A percentile compares a stretch with the other conserved stretches of the same genome.
Evolutionary conservation across 2,888 invertebrate genomes (phyloP).

Genomic region (Acrocyrtus sp.): DNA sequence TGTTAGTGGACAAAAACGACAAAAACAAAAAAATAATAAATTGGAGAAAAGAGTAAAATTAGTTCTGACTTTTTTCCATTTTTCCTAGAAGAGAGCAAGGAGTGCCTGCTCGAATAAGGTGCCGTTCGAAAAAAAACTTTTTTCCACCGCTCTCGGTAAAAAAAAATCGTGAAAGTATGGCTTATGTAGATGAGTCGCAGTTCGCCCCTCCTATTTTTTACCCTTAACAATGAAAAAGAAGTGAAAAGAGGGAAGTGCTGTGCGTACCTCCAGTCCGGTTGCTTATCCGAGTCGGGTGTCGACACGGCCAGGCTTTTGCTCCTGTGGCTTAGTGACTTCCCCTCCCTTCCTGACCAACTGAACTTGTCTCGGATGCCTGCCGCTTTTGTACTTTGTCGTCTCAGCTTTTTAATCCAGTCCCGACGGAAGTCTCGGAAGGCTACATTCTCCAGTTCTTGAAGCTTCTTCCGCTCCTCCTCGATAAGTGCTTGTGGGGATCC

Average conservation of each 20-base stretch:
- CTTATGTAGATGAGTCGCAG: background rate
- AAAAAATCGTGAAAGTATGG: background rate
- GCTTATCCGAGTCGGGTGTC: conserved; percentile 73
- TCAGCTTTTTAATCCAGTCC: conserved; percentile 91
- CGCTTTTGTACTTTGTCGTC: conserved; percentile 84
- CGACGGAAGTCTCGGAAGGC: conserved; percentile 82
- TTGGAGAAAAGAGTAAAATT: no score
- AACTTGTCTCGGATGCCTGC: conserved; percentile 81
- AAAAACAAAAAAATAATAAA: no score
- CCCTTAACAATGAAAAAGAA: no score
- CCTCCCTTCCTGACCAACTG: conserved; percentile 13
- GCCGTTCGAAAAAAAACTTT: no score
- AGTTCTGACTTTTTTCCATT: no score
- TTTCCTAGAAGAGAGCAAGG: no score
- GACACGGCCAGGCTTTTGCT: conserved; percentile 82
- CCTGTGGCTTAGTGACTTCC: conserved; percentile 64
- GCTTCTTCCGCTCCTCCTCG: conserved; percentile 88
- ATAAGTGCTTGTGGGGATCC: conserved; percentile 92
- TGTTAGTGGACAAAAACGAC: no score
- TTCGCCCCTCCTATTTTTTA: no score
- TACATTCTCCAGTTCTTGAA: conserved; percentile 93
- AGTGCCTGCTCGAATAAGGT: no score
- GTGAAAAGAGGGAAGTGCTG: background rate
- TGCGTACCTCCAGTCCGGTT: conserved; percentile 40
- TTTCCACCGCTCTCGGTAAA: no score